These are phyloP conservation scores for Pollachius pollachius DNA, from an alignment of 2,113 vertebrate genomes.

Conservation along the genomic window DNA sequence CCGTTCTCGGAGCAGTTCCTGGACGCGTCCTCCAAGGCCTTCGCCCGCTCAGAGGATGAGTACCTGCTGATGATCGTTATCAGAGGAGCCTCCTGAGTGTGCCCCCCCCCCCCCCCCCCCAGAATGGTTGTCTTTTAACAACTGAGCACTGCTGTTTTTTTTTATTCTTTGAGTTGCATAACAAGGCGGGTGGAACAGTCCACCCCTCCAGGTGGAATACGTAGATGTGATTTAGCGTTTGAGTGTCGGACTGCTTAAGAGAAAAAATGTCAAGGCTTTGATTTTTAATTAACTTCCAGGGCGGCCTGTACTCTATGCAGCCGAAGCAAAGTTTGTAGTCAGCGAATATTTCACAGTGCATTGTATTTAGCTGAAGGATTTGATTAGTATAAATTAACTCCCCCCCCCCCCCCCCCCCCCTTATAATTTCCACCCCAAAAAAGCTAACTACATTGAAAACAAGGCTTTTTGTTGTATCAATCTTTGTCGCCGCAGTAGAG, in stretches of 20 bases:
- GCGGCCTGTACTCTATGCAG: slow-evolving; percentile 21
- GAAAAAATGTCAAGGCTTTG: slow-evolving; percentile 7
- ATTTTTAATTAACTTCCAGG: slow-evolving; percentile 27
- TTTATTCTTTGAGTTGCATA: no score
- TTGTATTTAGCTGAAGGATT: slow-evolving; percentile 20
- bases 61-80: slow-evolving; percentile 99
- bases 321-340: slow-evolving; percentile 19
- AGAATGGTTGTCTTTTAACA: slow-evolving; percentile 34
- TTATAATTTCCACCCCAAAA: background rate
- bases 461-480: background rate
- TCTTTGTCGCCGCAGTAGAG: background rate
- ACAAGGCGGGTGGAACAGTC: no score
- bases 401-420: slow-evolving; percentile 5
- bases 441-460: no score
- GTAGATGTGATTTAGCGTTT: slow-evolving; percentile 13
- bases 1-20: slow-evolving; percentile 98
- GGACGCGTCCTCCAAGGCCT: slow-evolving; percentile 93
- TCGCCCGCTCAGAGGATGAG: slow-evolving; percentile 98
- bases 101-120: background rate
- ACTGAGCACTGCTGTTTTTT: background rate
- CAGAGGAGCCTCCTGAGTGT: slow-evolving; percentile 85
- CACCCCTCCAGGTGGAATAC: background rate
- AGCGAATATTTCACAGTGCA: slow-evolving; percentile 10
- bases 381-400: slow-evolving; percentile 4
- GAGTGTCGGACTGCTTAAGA: background rate